phyloP scores from a whole-genome alignment of 37 sponge, comb jelly and placozoan genomes.

The Oopsacas minuta region DNA sequence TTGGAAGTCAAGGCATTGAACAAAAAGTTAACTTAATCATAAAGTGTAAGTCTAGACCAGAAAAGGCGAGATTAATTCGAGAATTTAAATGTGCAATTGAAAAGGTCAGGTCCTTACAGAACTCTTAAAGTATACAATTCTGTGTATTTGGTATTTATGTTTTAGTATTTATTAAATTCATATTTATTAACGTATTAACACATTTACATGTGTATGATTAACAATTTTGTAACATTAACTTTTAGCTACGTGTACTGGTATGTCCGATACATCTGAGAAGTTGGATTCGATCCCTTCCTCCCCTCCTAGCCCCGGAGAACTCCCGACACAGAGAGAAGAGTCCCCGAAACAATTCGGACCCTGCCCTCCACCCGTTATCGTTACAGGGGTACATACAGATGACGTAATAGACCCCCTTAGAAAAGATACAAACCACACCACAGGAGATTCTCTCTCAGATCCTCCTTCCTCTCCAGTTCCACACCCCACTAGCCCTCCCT shows the following conservation, averaged over 20 bases:
- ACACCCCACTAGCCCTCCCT: not conserved
- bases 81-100: not conserved
- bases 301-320: not conserved
- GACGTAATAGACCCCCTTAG: not conserved
- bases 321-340: not conserved
- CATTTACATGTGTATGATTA: no score
- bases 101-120: not conserved
- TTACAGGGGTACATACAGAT: not conserved
- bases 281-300: not conserved
- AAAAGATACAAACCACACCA: not conserved
- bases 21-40: conserved; percentile 1
- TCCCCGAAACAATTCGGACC: not conserved
- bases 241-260: not conserved
- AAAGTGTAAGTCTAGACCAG: not conserved
- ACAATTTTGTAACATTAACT: not conserved
- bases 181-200: no score
- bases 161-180: not conserved
- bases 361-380: not conserved
- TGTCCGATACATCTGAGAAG: not conserved
- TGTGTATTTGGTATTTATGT: not conserved
- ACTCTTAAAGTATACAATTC: not conserved
- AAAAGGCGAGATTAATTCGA: not conserved
- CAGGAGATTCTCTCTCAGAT: not conserved
- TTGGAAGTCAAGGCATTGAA: not conserved
- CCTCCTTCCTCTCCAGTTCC: not conserved